phyloP scores from a whole-genome alignment of 2,797 vertebrate species.

The Ctenosaura bakeri region DNA sequence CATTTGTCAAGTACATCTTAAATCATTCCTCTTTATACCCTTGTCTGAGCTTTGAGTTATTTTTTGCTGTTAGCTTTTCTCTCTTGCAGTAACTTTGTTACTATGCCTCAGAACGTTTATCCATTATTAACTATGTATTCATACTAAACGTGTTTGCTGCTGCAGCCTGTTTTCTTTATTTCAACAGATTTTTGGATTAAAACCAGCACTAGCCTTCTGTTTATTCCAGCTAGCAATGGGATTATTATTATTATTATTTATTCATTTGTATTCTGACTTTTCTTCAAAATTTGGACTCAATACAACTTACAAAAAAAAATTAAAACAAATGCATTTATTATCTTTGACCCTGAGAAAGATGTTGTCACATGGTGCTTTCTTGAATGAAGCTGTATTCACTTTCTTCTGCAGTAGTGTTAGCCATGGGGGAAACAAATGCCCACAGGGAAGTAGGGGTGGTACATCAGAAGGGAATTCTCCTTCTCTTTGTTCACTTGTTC shows the following conservation, averaged over 20 bases:
- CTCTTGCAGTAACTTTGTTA: conserved; percentile 76
- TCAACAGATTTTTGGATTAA: conserved; percentile 51
- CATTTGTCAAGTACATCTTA: conserved; percentile 78
- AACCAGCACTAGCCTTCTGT: background rate
- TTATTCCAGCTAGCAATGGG: background rate
- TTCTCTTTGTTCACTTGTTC: background rate
- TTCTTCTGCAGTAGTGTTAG: background rate
- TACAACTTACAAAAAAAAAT: no score
- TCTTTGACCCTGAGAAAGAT: background rate
- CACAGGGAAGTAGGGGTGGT: background rate
- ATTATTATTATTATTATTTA: no score
- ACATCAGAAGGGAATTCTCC: background rate
- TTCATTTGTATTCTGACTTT: no score
- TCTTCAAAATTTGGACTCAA: no score
- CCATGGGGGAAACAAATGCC: no score
- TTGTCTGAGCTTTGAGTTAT: conserved; percentile 75
- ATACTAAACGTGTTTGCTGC: conserved; percentile 80
- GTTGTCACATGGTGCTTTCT: background rate
- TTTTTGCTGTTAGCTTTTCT: conserved; percentile 76
- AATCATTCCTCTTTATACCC: conserved; percentile 82
- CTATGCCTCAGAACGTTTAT: conserved; percentile 76
- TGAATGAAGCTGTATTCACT: background rate
- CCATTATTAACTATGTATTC: conserved; percentile 80
- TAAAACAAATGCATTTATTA: conserved; percentile 3
- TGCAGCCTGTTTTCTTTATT: conserved; percentile 69